Conservation (phyloP, 2,113 vertebrate species). For the Rhynchopsitta pachyrhyncha region DNA sequence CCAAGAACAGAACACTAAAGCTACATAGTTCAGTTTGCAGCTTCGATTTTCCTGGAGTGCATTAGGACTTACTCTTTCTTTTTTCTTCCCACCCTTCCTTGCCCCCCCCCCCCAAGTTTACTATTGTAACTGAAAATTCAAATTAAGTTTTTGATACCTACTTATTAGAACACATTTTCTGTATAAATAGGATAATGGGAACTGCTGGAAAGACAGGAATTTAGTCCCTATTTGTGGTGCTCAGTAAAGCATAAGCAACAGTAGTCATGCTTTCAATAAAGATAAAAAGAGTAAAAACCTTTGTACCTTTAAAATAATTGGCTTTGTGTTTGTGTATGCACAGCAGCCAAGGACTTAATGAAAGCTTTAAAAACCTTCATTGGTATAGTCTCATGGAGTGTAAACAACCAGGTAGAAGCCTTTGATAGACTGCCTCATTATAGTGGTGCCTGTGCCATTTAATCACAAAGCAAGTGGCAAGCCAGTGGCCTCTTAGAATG, state of each 20-base stretch:
- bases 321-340: slow-evolving; percentile 48
- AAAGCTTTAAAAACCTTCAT: slow-evolving; percentile 55
- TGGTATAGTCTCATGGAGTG: slow-evolving; percentile 35
- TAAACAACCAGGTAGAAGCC: slow-evolving; percentile 56
- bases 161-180: neutral
- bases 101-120: accelerated
- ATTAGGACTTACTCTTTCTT: neutral
- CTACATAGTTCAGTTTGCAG: neutral
- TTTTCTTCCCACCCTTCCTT: no score
- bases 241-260: slow-evolving; percentile 26
- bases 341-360: slow-evolving; percentile 56
- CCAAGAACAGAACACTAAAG: neutral
- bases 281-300: slow-evolving; percentile 30
- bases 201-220: neutral
- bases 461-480: slow-evolving; percentile 17
- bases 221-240: neutral
- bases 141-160: neutral
- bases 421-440: slow-evolving; percentile 62
- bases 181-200: slow-evolving; percentile 6
- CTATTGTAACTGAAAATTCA: slow-evolving; percentile 11
- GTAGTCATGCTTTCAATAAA: slow-evolving; percentile 20
- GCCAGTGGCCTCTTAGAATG: slow-evolving; percentile 18
- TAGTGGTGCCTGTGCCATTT: slow-evolving; percentile 14
- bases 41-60: neutral
- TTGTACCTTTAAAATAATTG: slow-evolving; percentile 61